Conservation (phyloP, 2,113 vertebrate genomes). For the Triplophysa tibetana region DNA sequence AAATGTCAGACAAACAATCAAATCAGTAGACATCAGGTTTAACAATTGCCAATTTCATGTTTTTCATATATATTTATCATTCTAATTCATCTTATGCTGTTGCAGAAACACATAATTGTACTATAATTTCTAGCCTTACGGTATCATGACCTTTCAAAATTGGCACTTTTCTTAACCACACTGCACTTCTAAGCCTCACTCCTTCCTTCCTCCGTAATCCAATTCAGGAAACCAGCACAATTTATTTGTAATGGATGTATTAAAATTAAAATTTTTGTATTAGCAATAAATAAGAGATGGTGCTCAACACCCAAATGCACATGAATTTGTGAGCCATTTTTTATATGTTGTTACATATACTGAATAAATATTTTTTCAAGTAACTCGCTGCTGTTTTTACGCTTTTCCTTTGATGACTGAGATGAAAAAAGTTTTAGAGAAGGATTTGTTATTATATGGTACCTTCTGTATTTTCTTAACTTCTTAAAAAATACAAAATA, state of each 20-base stretch:
- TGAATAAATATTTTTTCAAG: conserved; percentile 56
- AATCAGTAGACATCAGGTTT: background rate
- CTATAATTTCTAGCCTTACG: background rate
- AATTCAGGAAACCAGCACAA: conserved; percentile 3
- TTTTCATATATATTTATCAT: background rate
- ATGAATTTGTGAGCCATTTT: conserved; percentile 33
- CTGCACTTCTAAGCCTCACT: conserved; percentile 53
- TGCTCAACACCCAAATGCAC: background rate
- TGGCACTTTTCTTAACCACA: conserved; percentile 51
- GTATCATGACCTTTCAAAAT: background rate
- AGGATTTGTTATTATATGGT: no score
- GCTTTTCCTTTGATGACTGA: background rate
- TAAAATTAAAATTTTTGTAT: background rate
- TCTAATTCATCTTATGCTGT: background rate
- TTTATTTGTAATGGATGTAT: background rate
- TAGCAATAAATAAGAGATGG: background rate
- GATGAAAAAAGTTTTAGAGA: background rate
- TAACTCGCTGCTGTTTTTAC: background rate
- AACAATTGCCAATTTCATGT: background rate
- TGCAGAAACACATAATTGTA: background rate
- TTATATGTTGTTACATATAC: conserved; percentile 41
- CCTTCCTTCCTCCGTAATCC: conserved; percentile 21
- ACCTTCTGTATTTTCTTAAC: no score
- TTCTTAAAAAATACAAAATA: no score
- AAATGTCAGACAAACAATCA: background rate